Evolutionary conservation across 2,797 vertebrate genomes (phyloP).

Genomic region (Rhinella marina): DNA sequence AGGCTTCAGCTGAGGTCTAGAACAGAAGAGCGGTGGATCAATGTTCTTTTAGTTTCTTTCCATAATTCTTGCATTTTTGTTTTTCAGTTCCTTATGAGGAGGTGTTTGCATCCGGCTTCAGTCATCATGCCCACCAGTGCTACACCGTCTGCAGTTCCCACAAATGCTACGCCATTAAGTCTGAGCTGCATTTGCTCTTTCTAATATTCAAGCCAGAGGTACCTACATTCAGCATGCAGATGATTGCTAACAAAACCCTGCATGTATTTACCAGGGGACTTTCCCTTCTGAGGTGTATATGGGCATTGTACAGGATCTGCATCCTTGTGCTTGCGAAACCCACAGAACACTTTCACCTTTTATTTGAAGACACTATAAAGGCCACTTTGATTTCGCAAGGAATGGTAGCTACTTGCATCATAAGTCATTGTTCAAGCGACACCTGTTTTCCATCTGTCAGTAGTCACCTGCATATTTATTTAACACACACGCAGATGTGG

Average conservation of each 20-base stretch:
- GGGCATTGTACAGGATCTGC: not conserved
- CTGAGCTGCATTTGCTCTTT: slow-evolving; percentile 81
- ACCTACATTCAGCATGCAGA: slow-evolving; percentile 81
- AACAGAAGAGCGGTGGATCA: too few species aligned
- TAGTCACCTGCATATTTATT: not conserved
- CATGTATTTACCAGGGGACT: slow-evolving; percentile 65
- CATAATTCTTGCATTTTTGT: not conserved
- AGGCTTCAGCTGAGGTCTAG: not conserved
- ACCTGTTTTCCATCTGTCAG: not conserved
- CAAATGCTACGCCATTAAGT: slow-evolving; percentile 81
- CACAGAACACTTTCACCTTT: not conserved
- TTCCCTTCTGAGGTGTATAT: slow-evolving; percentile 41
- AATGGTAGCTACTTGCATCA: not conserved
- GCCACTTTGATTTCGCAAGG: not conserved
- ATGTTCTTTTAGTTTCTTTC: not conserved
- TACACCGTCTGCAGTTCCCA: slow-evolving; percentile 82
- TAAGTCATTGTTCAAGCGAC: not conserved
- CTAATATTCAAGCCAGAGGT: slow-evolving; percentile 78
- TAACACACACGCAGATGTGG: not conserved
- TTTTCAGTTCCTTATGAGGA: slow-evolving; percentile 71
- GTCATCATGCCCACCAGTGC: slow-evolving; percentile 81
- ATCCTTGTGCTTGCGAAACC: not conserved
- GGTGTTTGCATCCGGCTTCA: slow-evolving; percentile 70
- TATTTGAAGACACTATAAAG: not conserved
- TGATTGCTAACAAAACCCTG: slow-evolving; percentile 81